phyloP scores from a whole-genome alignment of 2,888 invertebrate species.

The Bombyx huttoni region DNA sequence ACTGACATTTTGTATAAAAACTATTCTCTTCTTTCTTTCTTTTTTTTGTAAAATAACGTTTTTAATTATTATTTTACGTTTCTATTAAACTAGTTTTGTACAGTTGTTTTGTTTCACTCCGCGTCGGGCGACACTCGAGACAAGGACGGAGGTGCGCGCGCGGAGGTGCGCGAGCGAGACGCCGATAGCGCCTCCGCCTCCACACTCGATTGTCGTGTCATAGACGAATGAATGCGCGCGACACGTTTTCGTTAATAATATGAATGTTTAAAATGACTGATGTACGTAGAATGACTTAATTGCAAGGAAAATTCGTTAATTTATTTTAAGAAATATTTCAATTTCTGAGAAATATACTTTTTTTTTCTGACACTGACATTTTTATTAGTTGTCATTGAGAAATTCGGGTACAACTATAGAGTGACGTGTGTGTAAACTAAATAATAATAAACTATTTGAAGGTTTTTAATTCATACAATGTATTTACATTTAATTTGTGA shows the following conservation, averaged over 20 bases:
- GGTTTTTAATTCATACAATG: not conserved
- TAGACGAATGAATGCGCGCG: conserved; percentile 31
- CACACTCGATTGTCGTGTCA: conserved; percentile 9
- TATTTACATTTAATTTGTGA: conserved; percentile 63
- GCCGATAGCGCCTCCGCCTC: conserved; percentile 1
- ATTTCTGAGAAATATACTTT: not conserved
- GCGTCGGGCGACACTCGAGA: conserved; percentile 15
- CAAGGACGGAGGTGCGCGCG: not conserved
- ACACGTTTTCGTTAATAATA: conserved; percentile 19
- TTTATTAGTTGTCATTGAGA: not conserved
- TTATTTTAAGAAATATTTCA: not conserved
- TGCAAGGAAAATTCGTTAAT: not conserved
- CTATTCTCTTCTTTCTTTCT: conserved; percentile 33
- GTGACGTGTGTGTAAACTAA: not conserved
- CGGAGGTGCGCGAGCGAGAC: conserved; percentile 1
- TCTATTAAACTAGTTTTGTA: not conserved
- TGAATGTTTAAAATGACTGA: not conserved
- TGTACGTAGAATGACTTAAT: not conserved
- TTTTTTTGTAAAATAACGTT: conserved; percentile 48
- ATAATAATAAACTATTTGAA: not conserved
- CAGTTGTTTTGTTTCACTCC: conserved; percentile 38
- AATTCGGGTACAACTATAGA: not conserved
- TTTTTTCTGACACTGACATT: not conserved
- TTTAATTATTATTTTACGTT: not conserved
- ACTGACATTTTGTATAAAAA: conserved; percentile 32